Evolutionary conservation across 2,797 vertebrate species (phyloP).

Genomic region (Salmo trutta): DNA sequence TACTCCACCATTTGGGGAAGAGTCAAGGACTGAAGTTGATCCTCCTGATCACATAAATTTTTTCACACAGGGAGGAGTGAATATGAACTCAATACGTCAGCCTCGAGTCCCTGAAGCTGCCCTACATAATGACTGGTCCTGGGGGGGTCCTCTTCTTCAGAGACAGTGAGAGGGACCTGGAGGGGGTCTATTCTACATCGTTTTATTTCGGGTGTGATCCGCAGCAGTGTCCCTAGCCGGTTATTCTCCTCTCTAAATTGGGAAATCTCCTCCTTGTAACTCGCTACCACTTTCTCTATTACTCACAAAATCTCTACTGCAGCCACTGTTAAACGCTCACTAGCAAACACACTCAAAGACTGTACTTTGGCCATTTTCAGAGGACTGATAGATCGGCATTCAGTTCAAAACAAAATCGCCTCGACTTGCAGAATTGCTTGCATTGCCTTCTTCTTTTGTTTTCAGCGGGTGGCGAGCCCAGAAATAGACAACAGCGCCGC

Average conservation of each 20-base stretch:
- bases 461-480: no score
- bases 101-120: not conserved
- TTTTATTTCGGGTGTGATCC: not conserved
- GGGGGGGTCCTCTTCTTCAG: not conserved
- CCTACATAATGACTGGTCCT: not conserved
- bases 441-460: no score
- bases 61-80: no score
- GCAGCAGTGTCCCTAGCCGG: not conserved
- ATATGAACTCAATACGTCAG: no score
- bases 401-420: no score
- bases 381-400: no score
- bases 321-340: not conserved
- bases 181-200: not conserved
- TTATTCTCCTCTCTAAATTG: not conserved
- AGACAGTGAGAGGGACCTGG: not conserved
- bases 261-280: not conserved
- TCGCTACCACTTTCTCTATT: not conserved
- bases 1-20: not conserved
- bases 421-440: no score
- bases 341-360: not conserved
- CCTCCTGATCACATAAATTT: no score
- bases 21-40: no score
- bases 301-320: not conserved
- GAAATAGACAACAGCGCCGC: no score
- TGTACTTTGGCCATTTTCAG: not conserved